Evolutionary conservation across 1,140 invertebrate genomes (phyloP).

Genomic region (Brachionus plicatilis): DNA sequence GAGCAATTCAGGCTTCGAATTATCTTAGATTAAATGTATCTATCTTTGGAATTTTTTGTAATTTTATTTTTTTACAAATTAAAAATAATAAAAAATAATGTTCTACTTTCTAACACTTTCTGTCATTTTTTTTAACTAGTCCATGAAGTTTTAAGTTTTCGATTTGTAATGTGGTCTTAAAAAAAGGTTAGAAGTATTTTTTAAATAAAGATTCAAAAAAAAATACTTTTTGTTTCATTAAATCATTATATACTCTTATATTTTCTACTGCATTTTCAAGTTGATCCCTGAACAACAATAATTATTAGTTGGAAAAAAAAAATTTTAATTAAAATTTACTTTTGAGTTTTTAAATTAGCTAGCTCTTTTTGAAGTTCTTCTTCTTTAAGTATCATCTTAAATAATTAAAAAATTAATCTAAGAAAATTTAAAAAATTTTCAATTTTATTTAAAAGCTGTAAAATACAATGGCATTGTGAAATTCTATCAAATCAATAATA

Average conservation of each 20-base stretch:
- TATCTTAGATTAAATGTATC: slow-evolving; percentile 56
- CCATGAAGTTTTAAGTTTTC: background rate
- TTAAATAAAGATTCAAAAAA: background rate
- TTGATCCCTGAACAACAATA: background rate
- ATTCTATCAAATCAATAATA: too few relatives aligned
- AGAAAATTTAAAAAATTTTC: too few relatives aligned
- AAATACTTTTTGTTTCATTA: slow-evolving; percentile 19
- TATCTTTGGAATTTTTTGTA: background rate
- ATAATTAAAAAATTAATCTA: too few relatives aligned
- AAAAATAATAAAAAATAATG: background rate
- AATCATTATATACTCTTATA: background rate
- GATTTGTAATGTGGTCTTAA: background rate
- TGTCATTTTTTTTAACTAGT: background rate
- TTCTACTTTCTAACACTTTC: background rate
- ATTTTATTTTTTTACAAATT: background rate
- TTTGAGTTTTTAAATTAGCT: background rate
- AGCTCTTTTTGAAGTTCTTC: background rate
- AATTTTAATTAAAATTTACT: background rate
- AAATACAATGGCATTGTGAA: too few relatives aligned
- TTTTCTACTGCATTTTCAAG: background rate
- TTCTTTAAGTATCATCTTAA: background rate
- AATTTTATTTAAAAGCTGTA: too few relatives aligned
- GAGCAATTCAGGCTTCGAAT: slow-evolving; percentile 95
- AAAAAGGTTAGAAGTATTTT: background rate
- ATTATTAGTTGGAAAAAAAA: background rate